A percentile compares a stretch with the other conserved stretches of the same genome.
Conservation (phyloP, 2,113 vertebrate species). For the Cheilinus undulatus region DNA sequence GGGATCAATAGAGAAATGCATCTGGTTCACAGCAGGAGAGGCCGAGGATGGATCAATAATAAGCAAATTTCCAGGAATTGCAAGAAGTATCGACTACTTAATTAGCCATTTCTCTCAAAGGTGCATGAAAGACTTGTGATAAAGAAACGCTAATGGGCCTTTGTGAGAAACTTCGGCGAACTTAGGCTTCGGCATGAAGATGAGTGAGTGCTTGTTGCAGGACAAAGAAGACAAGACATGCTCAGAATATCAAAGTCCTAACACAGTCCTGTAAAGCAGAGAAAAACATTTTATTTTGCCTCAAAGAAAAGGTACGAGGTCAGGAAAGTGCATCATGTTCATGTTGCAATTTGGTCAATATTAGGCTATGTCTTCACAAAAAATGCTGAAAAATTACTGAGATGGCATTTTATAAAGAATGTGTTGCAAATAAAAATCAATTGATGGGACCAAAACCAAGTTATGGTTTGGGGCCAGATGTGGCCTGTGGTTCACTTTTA, state of each 20-base stretch:
- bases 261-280: neutral
- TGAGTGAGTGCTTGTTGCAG: constrained; percentile 24
- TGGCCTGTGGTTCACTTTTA: too few species aligned
- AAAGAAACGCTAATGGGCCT: constrained; percentile 54
- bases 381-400: neutral
- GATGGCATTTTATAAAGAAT: neutral
- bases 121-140: constrained; percentile 67
- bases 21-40: constrained; percentile 80
- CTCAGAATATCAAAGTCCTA: constrained; percentile 12
- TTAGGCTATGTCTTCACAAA: neutral
- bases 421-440: too few species aligned
- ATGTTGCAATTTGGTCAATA: neutral
- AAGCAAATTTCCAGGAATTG: constrained; percentile 84
- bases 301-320: neutral
- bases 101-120: constrained; percentile 78
- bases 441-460: too few species aligned
- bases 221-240: constrained; percentile 7
- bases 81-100: constrained; percentile 80
- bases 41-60: constrained; percentile 79
- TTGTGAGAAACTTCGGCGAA: constrained; percentile 48
- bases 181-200: constrained; percentile 30
- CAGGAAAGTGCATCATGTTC: neutral
- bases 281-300: neutral
- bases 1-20: constrained; percentile 81
- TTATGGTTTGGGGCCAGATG: too few species aligned